A percentile compares a stretch with the other conserved stretches of the same genome.
These are phyloP conservation scores for Petrocephalus zakoni DNA, from an alignment of 2,113 vertebrate species.

Conservation along the genomic window DNA sequence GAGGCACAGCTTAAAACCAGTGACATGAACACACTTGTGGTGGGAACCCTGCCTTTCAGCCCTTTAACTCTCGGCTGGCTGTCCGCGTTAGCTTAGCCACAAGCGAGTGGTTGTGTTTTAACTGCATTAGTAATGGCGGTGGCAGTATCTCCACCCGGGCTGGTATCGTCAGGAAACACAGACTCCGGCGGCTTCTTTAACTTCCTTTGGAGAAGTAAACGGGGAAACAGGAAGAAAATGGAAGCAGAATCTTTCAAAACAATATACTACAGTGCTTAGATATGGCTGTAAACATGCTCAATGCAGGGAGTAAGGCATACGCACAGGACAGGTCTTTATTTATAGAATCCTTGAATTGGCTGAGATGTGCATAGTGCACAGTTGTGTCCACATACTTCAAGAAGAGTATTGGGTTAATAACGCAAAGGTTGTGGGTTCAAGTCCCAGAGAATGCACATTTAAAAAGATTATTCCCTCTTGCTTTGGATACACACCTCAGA, in stretches of 20 bases:
- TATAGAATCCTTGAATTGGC: background rate
- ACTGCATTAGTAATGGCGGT: background rate
- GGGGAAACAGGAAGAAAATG: background rate
- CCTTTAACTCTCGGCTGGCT: background rate
- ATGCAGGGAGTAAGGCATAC: background rate
- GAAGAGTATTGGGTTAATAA: background rate
- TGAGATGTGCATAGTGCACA: background rate
- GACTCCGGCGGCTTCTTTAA: background rate
- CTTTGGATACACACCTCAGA: background rate
- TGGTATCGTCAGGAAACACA: slow-evolving; percentile 1
- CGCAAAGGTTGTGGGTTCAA: background rate
- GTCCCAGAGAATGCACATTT: background rate
- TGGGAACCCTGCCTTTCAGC: background rate
- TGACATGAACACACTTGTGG: background rate
- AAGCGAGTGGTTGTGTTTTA: background rate
- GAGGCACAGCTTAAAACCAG: background rate
- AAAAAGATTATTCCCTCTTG: background rate
- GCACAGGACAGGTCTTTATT: background rate
- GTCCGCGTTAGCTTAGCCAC: background rate
- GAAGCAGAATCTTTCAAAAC: background rate
- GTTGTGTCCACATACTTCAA: background rate
- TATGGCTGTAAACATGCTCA: background rate
- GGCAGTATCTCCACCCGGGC: background rate
- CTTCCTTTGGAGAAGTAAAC: slow-evolving; percentile 11
- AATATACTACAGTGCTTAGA: background rate